Evolutionary conservation across 2,888 invertebrate species (phyloP).

Genomic region (Rhingia campestris): DNA sequence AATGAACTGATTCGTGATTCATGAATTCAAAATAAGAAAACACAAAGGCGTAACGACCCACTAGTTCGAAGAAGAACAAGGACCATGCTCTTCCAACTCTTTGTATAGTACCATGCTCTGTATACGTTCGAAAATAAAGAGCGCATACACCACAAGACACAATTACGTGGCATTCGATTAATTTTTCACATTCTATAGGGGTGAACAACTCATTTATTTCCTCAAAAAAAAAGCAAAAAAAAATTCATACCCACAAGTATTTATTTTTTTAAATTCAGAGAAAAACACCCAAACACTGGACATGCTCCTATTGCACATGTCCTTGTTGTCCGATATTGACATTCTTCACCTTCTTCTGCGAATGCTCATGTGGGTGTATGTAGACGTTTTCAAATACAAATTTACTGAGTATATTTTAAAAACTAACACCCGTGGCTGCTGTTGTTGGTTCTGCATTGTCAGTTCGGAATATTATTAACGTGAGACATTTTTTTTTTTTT

Average conservation of each 20-base stretch:
- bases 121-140: too few relatives aligned
- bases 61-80: not conserved
- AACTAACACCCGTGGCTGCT: too few relatives aligned
- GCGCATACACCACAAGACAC: too few relatives aligned
- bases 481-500: slow-evolving; percentile 1
- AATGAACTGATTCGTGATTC: not conserved
- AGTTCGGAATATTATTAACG: not conserved
- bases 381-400: not conserved
- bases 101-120: too few relatives aligned
- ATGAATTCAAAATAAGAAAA: not conserved
- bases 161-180: too few relatives aligned
- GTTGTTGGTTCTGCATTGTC: not conserved
- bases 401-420: not conserved
- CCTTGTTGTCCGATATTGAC: slow-evolving; percentile 1
- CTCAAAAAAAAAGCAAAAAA: too few relatives aligned
- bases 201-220: too few relatives aligned
- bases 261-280: too few relatives aligned
- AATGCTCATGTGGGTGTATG: not conserved
- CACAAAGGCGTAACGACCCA: slow-evolving; percentile 8
- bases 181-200: too few relatives aligned
- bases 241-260: too few relatives aligned
- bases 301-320: not conserved
- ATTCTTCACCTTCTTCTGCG: not conserved
- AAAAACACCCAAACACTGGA: not conserved
- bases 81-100: not conserved